A percentile compares a stretch with the other conserved stretches of the same genome.
phyloP scores from a whole-genome alignment of 2,888 invertebrate species.

The Agriopis leucophaearia region DNA sequence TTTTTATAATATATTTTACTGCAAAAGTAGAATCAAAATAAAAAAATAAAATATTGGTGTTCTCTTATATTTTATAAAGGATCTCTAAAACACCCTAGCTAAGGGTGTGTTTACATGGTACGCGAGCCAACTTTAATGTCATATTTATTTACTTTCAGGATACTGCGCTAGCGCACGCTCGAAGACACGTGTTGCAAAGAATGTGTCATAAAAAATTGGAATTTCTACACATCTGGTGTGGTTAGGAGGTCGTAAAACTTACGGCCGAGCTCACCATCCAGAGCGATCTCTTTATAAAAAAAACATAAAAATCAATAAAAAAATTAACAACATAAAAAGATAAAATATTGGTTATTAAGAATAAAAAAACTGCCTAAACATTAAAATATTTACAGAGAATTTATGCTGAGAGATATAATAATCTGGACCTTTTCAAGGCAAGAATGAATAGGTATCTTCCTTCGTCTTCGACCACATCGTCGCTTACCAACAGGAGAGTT shows the following conservation, averaged over 20 bases:
- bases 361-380: too few relatives aligned
- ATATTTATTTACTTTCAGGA: slow-evolving; percentile 81
- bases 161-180: slow-evolving; percentile 58
- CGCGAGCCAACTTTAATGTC: slow-evolving; percentile 64
- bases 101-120: slow-evolving; percentile 77
- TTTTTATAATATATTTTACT: too few relatives aligned
- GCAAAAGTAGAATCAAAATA: too few relatives aligned
- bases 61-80: slow-evolving; percentile 23
- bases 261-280: not conserved
- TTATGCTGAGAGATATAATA: too few relatives aligned
- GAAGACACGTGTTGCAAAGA: slow-evolving; percentile 71
- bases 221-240: slow-evolving; percentile 76
- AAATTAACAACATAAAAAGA: too few relatives aligned
- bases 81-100: slow-evolving; percentile 55
- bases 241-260: slow-evolving; percentile 48
- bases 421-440: too few relatives aligned
- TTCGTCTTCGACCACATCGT: too few relatives aligned
- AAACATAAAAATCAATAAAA: not conserved
- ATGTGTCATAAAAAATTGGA: slow-evolving; percentile 75
- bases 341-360: too few relatives aligned
- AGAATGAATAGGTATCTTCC: too few relatives aligned
- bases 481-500: too few relatives aligned
- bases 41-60: too few relatives aligned
- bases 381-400: too few relatives aligned
- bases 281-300: not conserved